Base-by-base conservation (phyloP, 2,113 vertebrate genomes). In the Nansenia antarctica region DNA sequence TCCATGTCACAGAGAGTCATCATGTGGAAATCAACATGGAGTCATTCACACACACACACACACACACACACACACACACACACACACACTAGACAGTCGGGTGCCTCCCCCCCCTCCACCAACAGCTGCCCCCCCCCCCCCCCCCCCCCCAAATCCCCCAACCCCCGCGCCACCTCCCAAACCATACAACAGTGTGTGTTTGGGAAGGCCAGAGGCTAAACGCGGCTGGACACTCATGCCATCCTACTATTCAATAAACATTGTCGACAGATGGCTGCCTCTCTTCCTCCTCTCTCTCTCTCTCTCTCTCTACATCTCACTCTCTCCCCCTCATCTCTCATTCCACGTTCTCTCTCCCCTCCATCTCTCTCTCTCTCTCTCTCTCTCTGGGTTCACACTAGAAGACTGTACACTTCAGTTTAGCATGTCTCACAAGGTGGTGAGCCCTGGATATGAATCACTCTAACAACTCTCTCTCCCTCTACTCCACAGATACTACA, bases 11-110 rank as follows among this genome's bases (percentile, higher is more conserved):
- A 74, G 53, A n/a, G n/a, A n/a, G 34, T 53, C 60, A 59, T 62
- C 65, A 75, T 70, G 39, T n/a, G 54, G 77, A 78, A 78, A 67
- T 57, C 80, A 83, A 80, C 74, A 67, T 20, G 27, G 15, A 29
- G 31, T 24, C 12, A 5, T 30, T 9, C 6, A 27, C 9, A 57
- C 26, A 57, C 24, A 57, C 37, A 42, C 37, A 3, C 32, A 52
- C 2, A 52, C 47, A 52, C 47, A 52, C 47, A 52, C 47, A 52
- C 47, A 5, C 47, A 52, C 47, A 52, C 47, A 52, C 15, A 52
- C 47, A n/a, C 2, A 52, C 47, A 52, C 47, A 52, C 47, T 2
- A 18, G 20, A 14, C 3, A 47, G 5, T 47, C 45, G 20, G 14
- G 14, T 27, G 11, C 18, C n/a, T 42, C 27, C 62, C 53, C 57